Evolutionary conservation across 23 tunicate genomes (phyloP), one percentile per base, ranked within the genome.

Genomic region (Styela clava): DNA sequence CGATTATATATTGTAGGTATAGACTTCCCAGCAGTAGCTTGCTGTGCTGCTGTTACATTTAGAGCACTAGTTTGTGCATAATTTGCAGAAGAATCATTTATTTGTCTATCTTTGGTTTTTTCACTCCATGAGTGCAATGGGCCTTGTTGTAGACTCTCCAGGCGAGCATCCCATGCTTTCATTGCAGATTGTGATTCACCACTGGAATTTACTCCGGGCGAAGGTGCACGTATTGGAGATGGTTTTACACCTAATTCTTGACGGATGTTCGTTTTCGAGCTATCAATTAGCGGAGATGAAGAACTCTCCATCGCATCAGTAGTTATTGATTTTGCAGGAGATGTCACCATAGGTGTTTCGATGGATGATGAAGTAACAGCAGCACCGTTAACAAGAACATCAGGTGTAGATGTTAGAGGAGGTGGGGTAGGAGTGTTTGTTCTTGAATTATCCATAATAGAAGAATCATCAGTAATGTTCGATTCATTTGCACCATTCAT

Each of bases 301-400:
- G 81, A 76, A 29, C 81, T 76, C 7, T 76, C 81, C 81, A 76
- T 76, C 21, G 81, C 65, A 64, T 35, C 64, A 35, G 81, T 0
- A 16, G 80, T 19, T 5, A 27, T n/a, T 3, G 84, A 37, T 63
- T 85, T 78, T 69, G 64, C 35, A 22, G 97, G 87, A n/a, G 97
- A 91, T 27, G 97, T 91, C 62, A 91, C 82, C 87, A 91, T 86
- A 16, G 97, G 85, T 7, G 87, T 85, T 26, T 91, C 90, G 5
- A 56, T 1, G 33, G 34, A 34, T 21, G 78, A 36, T 12, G 71
- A 12, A 1, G 87, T 51, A 34, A 34, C 52, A 33, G 73, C 22
- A 16, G 78, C 12, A 23, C 62, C 82, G 9, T 28, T 34, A 23
- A 73, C 83, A 74, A 61, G 61, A 25, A 72, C 78, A 33, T 72